Conservation (phyloP, 2,797 vertebrate genomes). For the Tympanoctomys barrerae region DNA sequence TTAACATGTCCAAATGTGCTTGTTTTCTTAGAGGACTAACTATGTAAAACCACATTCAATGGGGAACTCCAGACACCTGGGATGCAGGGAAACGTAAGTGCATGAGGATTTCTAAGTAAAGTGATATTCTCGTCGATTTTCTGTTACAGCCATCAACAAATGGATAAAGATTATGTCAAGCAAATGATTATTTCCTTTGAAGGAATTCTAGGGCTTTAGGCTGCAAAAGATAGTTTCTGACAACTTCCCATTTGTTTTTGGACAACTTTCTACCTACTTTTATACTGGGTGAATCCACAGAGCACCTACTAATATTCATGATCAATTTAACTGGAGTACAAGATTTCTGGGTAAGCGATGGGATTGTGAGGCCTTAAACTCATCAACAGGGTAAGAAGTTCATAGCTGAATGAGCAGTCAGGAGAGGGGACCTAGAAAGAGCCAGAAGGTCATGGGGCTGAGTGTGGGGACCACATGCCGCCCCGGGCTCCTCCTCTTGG, state of each 20-base stretch:
- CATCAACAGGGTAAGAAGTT: not conserved
- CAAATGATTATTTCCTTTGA: conserved; percentile 1
- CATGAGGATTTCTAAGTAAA: conserved; percentile 1
- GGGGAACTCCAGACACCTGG: not conserved
- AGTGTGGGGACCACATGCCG: not conserved
- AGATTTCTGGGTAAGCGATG: not conserved
- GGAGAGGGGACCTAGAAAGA: not conserved
- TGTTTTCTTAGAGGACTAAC: not conserved
- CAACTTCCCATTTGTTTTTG: not conserved
- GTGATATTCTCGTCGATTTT: not conserved
- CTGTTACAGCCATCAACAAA: conserved; percentile 22
- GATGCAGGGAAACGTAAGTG: not conserved
- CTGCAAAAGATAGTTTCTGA: not conserved
- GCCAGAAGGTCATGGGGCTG: not conserved
- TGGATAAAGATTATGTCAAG: conserved; percentile 38
- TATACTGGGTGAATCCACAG: not conserved
- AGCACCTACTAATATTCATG: not conserved
- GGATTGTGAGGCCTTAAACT: not conserved
- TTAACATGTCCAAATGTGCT: not conserved
- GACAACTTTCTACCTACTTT: not conserved
- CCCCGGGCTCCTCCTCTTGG: not conserved
- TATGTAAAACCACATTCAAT: not conserved
- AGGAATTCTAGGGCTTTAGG: not conserved
- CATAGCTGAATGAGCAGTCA: not conserved
- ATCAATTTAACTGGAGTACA: not conserved